Evolutionary conservation across 2,113 vertebrate genomes (phyloP).

Genomic region (Ctenodactylus gundi): DNA sequence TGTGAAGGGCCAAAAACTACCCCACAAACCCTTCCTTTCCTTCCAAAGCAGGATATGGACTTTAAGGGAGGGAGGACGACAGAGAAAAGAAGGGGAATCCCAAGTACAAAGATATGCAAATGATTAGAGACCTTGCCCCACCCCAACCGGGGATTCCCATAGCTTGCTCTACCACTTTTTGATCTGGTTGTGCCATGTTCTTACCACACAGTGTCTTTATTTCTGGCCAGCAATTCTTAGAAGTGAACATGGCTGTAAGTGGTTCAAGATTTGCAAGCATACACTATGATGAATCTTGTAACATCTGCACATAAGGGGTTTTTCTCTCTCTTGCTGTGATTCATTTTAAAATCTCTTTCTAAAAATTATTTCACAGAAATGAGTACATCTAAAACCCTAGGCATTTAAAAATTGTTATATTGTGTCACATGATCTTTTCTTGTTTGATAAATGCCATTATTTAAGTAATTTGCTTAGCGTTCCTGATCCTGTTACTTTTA

Average conservation of each 20-base stretch:
- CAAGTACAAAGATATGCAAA: too few species aligned
- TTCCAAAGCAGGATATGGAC: too few species aligned
- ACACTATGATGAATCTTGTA: neutral
- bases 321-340: neutral
- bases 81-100: too few species aligned
- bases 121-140: too few species aligned
- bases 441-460: neutral
- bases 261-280: neutral
- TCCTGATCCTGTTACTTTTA: neutral
- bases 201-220: neutral
- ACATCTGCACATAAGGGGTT: neutral
- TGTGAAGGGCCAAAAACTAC: too few species aligned
- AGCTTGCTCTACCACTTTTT: neutral
- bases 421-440: neutral
- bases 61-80: too few species aligned
- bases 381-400: neutral
- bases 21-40: too few species aligned
- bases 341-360: neutral
- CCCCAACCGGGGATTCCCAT: too few species aligned
- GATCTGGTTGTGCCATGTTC: neutral
- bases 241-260: neutral
- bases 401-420: neutral
- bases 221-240: neutral
- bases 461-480: neutral
- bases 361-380: neutral